phyloP scores from a whole-genome alignment of 2,888 invertebrate genomes.

The Pantelozetes paolii region DNA sequence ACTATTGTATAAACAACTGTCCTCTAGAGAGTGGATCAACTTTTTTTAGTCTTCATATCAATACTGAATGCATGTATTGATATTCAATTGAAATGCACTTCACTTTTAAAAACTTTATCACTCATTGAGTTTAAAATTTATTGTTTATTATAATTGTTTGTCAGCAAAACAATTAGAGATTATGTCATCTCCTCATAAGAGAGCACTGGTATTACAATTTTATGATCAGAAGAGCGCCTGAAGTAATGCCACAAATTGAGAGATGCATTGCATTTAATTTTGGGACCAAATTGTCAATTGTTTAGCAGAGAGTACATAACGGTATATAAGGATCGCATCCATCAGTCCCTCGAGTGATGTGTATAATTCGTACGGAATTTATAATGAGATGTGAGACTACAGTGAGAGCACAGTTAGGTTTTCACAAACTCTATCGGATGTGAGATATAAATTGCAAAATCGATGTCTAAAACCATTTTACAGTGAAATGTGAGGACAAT shows the following conservation, averaged over 20 bases:
- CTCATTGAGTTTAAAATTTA: background rate
- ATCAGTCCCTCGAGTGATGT: constrained; percentile 35
- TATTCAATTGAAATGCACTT: background rate
- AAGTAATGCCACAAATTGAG: constrained; percentile 31
- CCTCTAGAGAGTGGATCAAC: constrained; percentile 25
- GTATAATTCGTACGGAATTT: constrained; percentile 34
- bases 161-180: constrained; percentile 28
- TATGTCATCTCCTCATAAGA: background rate
- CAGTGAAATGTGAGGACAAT: constrained; percentile 10
- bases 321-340: background rate
- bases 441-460: constrained; percentile 33
- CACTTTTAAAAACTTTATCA: background rate
- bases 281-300: constrained; percentile 33
- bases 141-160: constrained; percentile 23
- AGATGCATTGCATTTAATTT: constrained; percentile 35
- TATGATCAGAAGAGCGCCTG: constrained; percentile 11
- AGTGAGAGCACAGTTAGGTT: background rate
- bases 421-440: constrained; percentile 19
- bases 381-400: constrained; percentile 18
- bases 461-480: constrained; percentile 27
- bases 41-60: constrained; percentile 3
- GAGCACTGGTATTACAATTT: constrained; percentile 30
- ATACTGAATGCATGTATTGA: background rate
- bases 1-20: constrained; percentile 1
- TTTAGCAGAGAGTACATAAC: constrained; percentile 6